phyloP scores from a whole-genome alignment of 2,797 vertebrate genomes.

The Sciaenops ocellatus region DNA sequence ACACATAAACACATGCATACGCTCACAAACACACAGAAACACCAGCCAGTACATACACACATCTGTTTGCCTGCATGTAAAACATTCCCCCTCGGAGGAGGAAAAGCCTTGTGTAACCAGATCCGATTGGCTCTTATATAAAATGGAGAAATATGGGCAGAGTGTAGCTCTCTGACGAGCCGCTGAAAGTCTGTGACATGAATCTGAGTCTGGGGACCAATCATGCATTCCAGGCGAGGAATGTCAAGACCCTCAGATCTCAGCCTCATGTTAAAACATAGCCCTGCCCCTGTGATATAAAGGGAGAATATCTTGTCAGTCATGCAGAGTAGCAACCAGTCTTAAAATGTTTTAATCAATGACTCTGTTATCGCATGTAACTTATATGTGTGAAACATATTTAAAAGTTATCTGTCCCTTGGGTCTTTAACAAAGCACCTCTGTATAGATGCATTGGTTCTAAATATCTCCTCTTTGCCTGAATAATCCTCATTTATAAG shows the following conservation, averaged over 20 bases:
- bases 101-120: slow-evolving; percentile 69
- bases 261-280: slow-evolving; percentile 61
- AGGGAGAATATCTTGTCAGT: slow-evolving; percentile 55
- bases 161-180: slow-evolving; percentile 69
- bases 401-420: slow-evolving; percentile 39
- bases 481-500: slow-evolving; percentile 72
- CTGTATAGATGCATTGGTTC: slow-evolving; percentile 45
- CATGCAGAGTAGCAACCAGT: slow-evolving; percentile 28
- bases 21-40: slow-evolving; percentile 8
- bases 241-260: slow-evolving; percentile 64
- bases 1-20: slow-evolving; percentile 6
- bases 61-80: slow-evolving; percentile 70
- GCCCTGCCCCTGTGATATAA: slow-evolving; percentile 28
- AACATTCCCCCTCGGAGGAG: slow-evolving; percentile 56
- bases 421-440: slow-evolving; percentile 60
- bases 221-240: slow-evolving; percentile 71
- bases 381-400: slow-evolving; percentile 36
- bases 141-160: slow-evolving; percentile 74
- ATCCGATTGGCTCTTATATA: slow-evolving; percentile 69
- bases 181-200: slow-evolving; percentile 77
- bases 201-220: slow-evolving; percentile 72
- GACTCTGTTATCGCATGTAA: slow-evolving; percentile 35
- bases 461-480: slow-evolving; percentile 60
- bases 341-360: slow-evolving; percentile 36
- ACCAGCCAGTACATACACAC: slow-evolving; percentile 26